Conservation (phyloP, 2,113 vertebrate species). For the Protobothrops flavoviridis region DNA sequence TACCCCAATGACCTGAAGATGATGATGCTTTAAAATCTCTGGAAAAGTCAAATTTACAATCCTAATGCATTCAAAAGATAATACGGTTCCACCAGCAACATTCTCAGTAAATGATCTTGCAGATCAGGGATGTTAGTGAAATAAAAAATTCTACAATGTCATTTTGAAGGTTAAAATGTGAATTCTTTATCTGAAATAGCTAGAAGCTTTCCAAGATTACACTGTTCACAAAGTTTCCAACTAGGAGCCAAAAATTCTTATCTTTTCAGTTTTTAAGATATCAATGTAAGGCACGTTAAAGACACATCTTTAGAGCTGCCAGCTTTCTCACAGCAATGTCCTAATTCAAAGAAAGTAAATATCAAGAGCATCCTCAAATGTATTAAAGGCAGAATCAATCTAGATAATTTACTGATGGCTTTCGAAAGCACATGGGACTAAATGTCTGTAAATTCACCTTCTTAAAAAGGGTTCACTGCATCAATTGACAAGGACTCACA, state of each 20-base stretch:
- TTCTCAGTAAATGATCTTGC: slow-evolving; percentile 28
- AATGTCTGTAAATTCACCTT: not conserved
- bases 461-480: not conserved
- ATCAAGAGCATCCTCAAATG: not conserved
- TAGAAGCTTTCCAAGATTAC: slow-evolving; percentile 44
- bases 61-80: slow-evolving; percentile 7
- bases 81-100: slow-evolving; percentile 20
- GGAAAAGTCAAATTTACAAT: slow-evolving; percentile 12
- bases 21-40: not conserved
- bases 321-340: not conserved
- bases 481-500: not conserved
- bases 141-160: slow-evolving; percentile 5
- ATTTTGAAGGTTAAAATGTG: slow-evolving; percentile 36
- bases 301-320: not conserved
- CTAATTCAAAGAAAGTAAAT: not conserved
- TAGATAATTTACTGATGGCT: not conserved
- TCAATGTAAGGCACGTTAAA: not conserved
- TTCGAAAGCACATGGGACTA: not conserved
- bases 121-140: slow-evolving; percentile 20
- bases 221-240: slow-evolving; percentile 34
- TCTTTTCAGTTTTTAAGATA: not conserved
- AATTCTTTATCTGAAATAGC: slow-evolving; percentile 60
- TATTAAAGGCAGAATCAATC: not conserved
- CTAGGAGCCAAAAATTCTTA: not conserved
- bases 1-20: not conserved